These are phyloP conservation scores for Drosophila sordidula DNA, from an alignment of 2,888 invertebrate genomes.

Conservation along the genomic window DNA sequence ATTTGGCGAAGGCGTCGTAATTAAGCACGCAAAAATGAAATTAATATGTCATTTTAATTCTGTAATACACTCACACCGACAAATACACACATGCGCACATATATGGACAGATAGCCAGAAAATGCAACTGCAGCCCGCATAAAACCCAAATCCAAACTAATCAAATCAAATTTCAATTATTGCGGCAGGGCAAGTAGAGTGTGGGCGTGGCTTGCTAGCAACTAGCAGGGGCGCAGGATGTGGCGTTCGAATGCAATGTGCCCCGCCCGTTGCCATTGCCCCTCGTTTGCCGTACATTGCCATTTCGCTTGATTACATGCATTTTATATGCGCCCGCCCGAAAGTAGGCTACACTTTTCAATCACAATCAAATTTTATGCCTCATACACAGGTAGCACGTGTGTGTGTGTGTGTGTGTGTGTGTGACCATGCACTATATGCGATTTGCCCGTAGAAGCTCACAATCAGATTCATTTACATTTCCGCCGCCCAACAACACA, in stretches of 20 bases:
- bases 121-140: slow-evolving; percentile 40
- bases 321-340: slow-evolving; percentile 74
- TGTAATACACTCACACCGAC: slow-evolving; percentile 6
- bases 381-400: slow-evolving; percentile 19
- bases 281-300: slow-evolving; percentile 51
- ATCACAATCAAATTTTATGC: slow-evolving; percentile 80
- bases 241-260: slow-evolving; percentile 54
- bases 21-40: slow-evolving; percentile 54
- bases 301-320: slow-evolving; percentile 78
- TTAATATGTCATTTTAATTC: slow-evolving; percentile 52
- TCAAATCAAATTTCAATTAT: slow-evolving; percentile 80
- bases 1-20: slow-evolving; percentile 51
- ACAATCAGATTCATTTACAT: slow-evolving; percentile 67
- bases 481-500: slow-evolving; percentile 58
- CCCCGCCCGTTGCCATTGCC: slow-evolving; percentile 4
- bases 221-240: slow-evolving; percentile 13
- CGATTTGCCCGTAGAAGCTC: slow-evolving; percentile 50
- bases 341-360: slow-evolving; percentile 81
- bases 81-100: not conserved
- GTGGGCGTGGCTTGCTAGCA: slow-evolving; percentile 33
- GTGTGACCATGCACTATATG: slow-evolving; percentile 15
- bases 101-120: not conserved
- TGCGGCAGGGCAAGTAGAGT: slow-evolving; percentile 37
- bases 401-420: slow-evolving; percentile 3
- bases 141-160: slow-evolving; percentile 63